These are phyloP conservation scores for Lasioglossum calceatum DNA, from an alignment of 2,888 invertebrate genomes.

Conservation along the genomic window DNA sequence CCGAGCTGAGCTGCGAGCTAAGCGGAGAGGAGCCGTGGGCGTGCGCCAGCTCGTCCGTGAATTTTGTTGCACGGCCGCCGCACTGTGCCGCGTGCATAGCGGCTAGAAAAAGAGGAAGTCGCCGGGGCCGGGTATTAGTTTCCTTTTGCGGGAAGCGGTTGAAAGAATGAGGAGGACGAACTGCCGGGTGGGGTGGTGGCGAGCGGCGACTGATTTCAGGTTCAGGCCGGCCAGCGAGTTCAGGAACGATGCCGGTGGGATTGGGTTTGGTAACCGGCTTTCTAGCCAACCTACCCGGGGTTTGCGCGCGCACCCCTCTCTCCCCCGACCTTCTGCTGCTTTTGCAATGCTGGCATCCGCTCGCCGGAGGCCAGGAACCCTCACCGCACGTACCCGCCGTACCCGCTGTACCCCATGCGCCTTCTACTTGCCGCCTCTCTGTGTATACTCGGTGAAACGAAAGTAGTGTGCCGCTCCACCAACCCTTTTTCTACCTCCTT, in stretches of 20 bases:
- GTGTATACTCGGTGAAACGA: slow-evolving; percentile 13
- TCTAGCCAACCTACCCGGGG: slow-evolving; percentile 72
- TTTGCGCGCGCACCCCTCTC: slow-evolving; percentile 30
- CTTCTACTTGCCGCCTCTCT: slow-evolving; percentile 16
- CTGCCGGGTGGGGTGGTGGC: slow-evolving; percentile 78
- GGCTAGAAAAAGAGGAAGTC: slow-evolving; percentile 71
- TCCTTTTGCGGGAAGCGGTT: slow-evolving; percentile 73
- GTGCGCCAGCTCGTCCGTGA: slow-evolving; percentile 70
- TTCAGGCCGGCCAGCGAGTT: slow-evolving; percentile 75
- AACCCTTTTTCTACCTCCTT: neutral
- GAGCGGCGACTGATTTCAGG: slow-evolving; percentile 77
- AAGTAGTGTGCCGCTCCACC: neutral
- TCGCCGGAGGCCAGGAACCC: slow-evolving; percentile 78
- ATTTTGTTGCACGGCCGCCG: slow-evolving; percentile 64
- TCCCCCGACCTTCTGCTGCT: slow-evolving; percentile 43
- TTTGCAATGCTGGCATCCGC: slow-evolving; percentile 73
- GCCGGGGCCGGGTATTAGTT: slow-evolving; percentile 69
- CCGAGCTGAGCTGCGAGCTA: neutral
- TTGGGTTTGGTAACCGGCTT: slow-evolving; percentile 82
- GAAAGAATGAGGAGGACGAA: slow-evolving; percentile 79
- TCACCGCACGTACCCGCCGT: slow-evolving; percentile 56
- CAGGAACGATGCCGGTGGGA: slow-evolving; percentile 75
- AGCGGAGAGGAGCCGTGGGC: slow-evolving; percentile 58
- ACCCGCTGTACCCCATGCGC: slow-evolving; percentile 49
- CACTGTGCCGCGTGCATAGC: slow-evolving; percentile 17